These are phyloP conservation scores for Barnardius zonarius DNA, from an alignment of 2,113 vertebrate species.

Conservation along the genomic window DNA sequence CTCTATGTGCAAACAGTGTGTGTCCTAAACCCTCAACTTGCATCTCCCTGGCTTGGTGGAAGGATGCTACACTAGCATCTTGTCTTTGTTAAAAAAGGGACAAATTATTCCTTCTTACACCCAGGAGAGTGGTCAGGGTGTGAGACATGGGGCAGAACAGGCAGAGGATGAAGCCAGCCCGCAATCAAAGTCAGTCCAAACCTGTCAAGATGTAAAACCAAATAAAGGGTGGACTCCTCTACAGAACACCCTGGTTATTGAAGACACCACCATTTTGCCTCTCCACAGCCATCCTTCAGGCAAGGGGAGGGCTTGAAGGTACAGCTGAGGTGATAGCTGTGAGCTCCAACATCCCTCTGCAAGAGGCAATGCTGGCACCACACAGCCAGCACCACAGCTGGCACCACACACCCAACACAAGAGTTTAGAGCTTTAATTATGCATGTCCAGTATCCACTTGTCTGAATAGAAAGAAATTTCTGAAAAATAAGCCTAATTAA, in stretches of 20 bases:
- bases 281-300: not conserved
- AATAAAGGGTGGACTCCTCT: not conserved
- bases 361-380: not conserved
- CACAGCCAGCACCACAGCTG: not conserved
- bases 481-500: not conserved
- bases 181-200: not conserved
- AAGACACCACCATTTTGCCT: not conserved
- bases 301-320: not conserved
- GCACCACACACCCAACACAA: not conserved
- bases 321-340: not conserved
- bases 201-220: not conserved
- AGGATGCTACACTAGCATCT: not conserved
- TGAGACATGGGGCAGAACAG: not conserved
- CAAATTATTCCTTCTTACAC: not conserved
- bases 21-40: not conserved
- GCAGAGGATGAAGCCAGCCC: not conserved
- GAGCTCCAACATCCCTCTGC: not conserved
- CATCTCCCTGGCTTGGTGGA: not conserved
- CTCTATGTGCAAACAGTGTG: not conserved
- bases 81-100: not conserved
- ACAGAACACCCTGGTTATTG: not conserved
- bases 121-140: not conserved
- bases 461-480: not conserved
- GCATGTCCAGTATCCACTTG: not conserved
- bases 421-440: not conserved